These are phyloP conservation scores for Hippasteria phrygiana DNA, from an alignment of 53 echinoderm and acorn worm species.

Conservation along the genomic window DNA sequence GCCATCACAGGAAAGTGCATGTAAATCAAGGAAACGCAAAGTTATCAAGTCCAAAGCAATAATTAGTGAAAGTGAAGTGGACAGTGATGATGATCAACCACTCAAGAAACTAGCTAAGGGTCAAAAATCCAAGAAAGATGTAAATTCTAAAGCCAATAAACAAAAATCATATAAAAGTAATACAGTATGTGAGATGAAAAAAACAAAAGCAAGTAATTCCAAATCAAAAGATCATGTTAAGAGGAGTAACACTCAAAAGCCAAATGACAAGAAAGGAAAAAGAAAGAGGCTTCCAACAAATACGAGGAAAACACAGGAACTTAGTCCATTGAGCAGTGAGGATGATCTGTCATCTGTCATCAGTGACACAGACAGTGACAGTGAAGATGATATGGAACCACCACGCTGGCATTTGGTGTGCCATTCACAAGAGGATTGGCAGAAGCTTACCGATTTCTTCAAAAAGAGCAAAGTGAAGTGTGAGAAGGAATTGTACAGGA, in stretches of 20 bases:
- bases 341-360: conserved; percentile 41
- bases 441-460: conserved; percentile 77
- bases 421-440: conserved; percentile 85
- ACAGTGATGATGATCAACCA: conserved; percentile 67
- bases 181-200: background rate
- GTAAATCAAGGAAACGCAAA: conserved; percentile 52
- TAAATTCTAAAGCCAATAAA: conserved; percentile 12
- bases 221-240: background rate
- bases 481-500: conserved; percentile 88
- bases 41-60: conserved; percentile 67
- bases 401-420: conserved; percentile 77
- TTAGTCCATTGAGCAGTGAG: conserved; percentile 20
- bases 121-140: background rate
- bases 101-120: conserved; percentile 39
- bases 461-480: conserved; percentile 84
- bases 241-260: background rate
- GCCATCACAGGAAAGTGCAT: background rate
- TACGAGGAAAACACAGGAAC: background rate
- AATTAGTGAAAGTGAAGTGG: conserved; percentile 72
- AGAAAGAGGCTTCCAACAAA: background rate
- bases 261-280: conserved; percentile 26
- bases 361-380: conserved; percentile 72
- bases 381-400: conserved; percentile 73
- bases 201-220: background rate
- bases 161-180: conserved; percentile 29